Percentiles rank a stretch among this genome's conserved stretches.
Evolutionary conservation across 2,888 invertebrate genomes (phyloP).

Genomic region (Ectropis crepuscularia): DNA sequence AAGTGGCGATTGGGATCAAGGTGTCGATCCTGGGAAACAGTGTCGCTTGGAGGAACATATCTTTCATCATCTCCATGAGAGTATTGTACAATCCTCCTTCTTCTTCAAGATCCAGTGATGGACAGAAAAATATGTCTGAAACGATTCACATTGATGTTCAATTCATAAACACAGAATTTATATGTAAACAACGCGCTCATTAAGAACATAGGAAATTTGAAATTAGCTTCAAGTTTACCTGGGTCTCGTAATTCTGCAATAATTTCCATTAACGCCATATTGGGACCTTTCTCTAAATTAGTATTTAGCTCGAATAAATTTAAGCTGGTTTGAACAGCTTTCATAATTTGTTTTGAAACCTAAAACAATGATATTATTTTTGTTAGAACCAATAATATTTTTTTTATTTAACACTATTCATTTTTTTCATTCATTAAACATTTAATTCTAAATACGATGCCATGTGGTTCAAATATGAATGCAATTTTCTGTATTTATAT

Average conservation of each 20-base stretch:
- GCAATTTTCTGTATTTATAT: too few species aligned
- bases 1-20: slow-evolving; percentile 68
- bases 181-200: too few species aligned
- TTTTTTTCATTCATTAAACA: too few species aligned
- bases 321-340: slow-evolving; percentile 80
- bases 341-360: slow-evolving; percentile 76
- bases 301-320: slow-evolving; percentile 86
- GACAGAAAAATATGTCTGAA: slow-evolving; percentile 88
- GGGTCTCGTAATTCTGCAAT: slow-evolving; percentile 89
- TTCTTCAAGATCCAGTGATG: slow-evolving; percentile 88
- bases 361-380: slow-evolving; percentile 38
- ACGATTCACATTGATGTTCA: slow-evolving; percentile 8
- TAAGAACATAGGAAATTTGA: neutral
- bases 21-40: slow-evolving; percentile 88
- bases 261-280: slow-evolving; percentile 90
- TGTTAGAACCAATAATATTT: neutral
- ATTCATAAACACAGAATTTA: too few species aligned
- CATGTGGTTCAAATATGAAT: too few species aligned
- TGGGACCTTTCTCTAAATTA: slow-evolving; percentile 80
- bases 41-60: slow-evolving; percentile 90
- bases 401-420: neutral
- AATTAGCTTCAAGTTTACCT: slow-evolving; percentile 58
- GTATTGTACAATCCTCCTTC: slow-evolving; percentile 87
- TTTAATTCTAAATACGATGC: too few species aligned
- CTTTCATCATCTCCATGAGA: slow-evolving; percentile 89